phyloP scores from a whole-genome alignment of 2,113 vertebrate genomes.

The Corvus hawaiiensis region DNA sequence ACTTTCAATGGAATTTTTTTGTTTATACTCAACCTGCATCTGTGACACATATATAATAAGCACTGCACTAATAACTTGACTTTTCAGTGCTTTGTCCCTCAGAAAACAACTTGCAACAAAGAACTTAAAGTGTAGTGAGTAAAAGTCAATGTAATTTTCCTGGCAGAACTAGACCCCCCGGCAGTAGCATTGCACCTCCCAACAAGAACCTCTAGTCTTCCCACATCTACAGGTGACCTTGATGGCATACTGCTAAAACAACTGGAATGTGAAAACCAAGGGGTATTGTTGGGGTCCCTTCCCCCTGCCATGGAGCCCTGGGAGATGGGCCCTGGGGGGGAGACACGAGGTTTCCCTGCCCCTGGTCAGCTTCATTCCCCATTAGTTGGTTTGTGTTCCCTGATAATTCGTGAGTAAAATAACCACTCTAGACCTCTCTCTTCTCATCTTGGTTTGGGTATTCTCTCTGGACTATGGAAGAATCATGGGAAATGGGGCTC shows the following conservation, averaged over 20 bases:
- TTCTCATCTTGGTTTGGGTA: too few species aligned
- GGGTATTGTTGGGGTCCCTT: too few species aligned
- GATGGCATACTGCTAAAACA: neutral
- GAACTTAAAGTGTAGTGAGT: neutral
- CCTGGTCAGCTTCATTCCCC: too few species aligned
- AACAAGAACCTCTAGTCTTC: neutral
- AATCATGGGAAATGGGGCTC: too few species aligned
- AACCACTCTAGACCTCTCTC: too few species aligned
- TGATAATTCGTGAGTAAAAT: too few species aligned
- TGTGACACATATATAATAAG: neutral
- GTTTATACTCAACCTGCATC: neutral
- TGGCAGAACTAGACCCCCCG: neutral
- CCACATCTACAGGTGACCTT: neutral
- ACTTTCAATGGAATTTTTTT: neutral
- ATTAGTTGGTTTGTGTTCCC: too few species aligned
- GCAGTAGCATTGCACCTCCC: neutral
- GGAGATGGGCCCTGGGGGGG: too few species aligned
- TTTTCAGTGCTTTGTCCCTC: neutral
- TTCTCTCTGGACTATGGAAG: too few species aligned
- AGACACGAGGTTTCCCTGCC: too few species aligned
- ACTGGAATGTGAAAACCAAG: neutral
- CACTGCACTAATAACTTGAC: neutral
- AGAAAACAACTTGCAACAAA: neutral
- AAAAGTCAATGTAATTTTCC: neutral
- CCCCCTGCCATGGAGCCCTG: too few species aligned